phyloP scores from a whole-genome alignment of 92 coral and sea anemone species.

The Umimayanthus chanpuru region DNA sequence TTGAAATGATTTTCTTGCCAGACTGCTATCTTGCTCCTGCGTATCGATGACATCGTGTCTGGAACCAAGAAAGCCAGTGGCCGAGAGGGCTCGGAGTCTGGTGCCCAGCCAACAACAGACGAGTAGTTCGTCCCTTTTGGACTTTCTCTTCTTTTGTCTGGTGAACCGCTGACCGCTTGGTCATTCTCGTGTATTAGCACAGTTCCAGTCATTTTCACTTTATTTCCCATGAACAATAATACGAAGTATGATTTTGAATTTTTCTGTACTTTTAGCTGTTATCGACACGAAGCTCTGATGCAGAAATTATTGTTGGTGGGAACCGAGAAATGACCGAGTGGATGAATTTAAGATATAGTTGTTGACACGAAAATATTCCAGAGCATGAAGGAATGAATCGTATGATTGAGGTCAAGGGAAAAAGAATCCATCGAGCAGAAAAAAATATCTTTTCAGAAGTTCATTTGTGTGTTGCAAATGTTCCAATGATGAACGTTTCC shows the following conservation, averaged over 20 bases:
- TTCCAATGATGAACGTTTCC: neutral
- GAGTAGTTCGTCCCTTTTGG: conserved; percentile 20
- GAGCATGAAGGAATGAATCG: neutral
- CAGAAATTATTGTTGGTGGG: no score
- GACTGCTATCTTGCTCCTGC: conserved; percentile 95
- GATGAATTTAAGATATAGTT: no score
- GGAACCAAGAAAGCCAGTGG: conserved; percentile 98
- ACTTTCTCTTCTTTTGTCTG: neutral
- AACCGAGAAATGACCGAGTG: no score
- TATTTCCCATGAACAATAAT: no score
- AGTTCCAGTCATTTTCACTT: neutral
- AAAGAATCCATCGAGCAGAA: neutral
- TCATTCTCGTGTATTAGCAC: neutral
- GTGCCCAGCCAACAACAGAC: conserved; percentile 87
- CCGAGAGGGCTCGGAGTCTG: conserved; percentile 91
- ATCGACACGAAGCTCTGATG: no score
- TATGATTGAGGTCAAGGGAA: neutral
- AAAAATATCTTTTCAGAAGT: neutral
- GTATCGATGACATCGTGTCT: conserved; percentile 97
- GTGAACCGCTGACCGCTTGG: neutral
- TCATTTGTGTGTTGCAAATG: neutral
- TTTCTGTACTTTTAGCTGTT: no score
- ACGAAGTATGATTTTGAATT: no score
- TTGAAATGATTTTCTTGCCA: conserved; percentile 1
- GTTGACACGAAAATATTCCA: no score